Conservation (phyloP, 2,888 invertebrate genomes). For the Hemistola chrysoprasaria region DNA sequence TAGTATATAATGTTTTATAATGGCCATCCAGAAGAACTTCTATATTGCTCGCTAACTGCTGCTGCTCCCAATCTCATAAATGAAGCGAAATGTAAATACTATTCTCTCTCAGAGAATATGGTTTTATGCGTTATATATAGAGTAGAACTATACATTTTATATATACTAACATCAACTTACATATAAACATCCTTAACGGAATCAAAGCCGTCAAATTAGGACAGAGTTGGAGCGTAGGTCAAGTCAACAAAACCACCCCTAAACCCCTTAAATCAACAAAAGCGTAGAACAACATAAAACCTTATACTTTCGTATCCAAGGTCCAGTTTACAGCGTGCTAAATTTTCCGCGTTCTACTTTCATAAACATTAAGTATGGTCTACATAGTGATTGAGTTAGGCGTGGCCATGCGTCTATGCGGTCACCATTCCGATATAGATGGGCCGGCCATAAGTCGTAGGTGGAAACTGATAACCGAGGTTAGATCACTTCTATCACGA, state of each 20-base stretch:
- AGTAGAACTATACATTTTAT: conserved; percentile 6
- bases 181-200: conserved; percentile 37
- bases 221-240: conserved; percentile 40
- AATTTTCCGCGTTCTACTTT: conserved; percentile 64
- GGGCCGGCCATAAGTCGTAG: conserved; percentile 37
- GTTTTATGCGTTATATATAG: too few species aligned
- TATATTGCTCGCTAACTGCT: too few species aligned
- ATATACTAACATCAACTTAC: conserved; percentile 16
- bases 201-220: conserved; percentile 51
- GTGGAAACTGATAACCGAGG: conserved; percentile 45
- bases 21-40: too few species aligned
- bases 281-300: conserved; percentile 27
- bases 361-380: conserved; percentile 61
- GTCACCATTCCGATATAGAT: conserved; percentile 53
- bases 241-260: conserved; percentile 53
- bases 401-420: conserved; percentile 60
- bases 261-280: conserved; percentile 39
- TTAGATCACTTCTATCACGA: conserved; percentile 38
- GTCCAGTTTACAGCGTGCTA: conserved; percentile 42
- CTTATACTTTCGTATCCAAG: conserved; percentile 35
- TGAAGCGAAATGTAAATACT: too few species aligned
- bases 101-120: too few species aligned
- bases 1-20: too few species aligned
- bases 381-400: conserved; percentile 68
- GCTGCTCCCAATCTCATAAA: too few species aligned